phyloP scores from a whole-genome alignment of 2,797 vertebrate species.

The Lacerta agilis region DNA sequence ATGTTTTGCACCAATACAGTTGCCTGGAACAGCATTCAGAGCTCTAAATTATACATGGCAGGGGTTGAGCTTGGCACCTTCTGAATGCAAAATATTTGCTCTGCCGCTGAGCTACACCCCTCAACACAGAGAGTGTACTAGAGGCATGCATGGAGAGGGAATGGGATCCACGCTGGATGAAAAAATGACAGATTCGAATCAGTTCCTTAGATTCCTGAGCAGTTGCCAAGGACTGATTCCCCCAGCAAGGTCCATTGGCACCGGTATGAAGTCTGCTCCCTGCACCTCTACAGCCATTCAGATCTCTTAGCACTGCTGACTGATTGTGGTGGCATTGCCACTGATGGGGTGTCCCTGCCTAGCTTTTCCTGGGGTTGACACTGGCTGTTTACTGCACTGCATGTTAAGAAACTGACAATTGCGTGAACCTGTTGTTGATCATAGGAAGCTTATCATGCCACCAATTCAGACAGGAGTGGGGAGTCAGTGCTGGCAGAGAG shows the following conservation, averaged over 20 bases:
- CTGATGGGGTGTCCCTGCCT: neutral
- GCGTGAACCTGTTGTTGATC: neutral
- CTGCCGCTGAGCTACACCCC: neutral
- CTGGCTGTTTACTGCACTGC: neutral
- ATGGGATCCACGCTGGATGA: neutral
- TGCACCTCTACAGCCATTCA: neutral
- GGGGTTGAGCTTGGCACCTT: neutral
- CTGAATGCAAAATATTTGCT: neutral
- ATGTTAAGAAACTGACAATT: neutral
- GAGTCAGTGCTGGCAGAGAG: neutral
- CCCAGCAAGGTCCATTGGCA: neutral
- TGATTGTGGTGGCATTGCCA: neutral
- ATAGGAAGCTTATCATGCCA: neutral
- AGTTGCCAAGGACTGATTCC: neutral
- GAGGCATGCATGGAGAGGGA: neutral
- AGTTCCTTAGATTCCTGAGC: neutral
- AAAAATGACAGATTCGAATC: neutral
- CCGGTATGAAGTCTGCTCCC: too few relatives aligned
- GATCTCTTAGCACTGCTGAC: neutral
- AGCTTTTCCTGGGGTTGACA: neutral
- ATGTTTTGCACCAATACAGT: too few relatives aligned
- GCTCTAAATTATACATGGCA: neutral
- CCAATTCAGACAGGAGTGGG: neutral
- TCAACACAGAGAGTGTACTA: neutral
- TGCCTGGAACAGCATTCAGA: neutral